Base-by-base conservation (phyloP, 1,140 invertebrate genomes). In the Leptopilina boulardi region DNA sequence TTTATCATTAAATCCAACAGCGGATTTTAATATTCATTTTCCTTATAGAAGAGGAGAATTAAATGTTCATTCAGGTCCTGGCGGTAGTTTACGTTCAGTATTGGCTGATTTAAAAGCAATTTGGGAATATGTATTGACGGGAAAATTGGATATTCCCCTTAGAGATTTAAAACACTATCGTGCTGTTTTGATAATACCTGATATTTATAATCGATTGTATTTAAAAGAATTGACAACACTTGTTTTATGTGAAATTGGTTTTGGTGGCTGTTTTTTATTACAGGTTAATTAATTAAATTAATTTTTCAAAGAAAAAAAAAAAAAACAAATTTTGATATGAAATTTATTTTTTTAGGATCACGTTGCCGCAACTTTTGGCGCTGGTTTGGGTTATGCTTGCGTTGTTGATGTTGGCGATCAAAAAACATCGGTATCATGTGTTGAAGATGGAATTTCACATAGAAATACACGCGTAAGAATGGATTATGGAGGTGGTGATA, bases 331-430 rank as follows among this genome's bases (percentile, higher is more conserved):
- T n/a, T n/a, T 74, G 66, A 80, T 79, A 18, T 78, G 76, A 13
- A 75, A 70, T 51, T 73, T 13, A 77, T 1, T 81, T 80, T 84
- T 77, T 86, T 10, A 97, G 94, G 96, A 97, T 90, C 96, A 97
- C 85, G 97, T 98, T 1, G 97, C 97, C 47, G 97, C 97, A 2
- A 98, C 97, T 18, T 99, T 98, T 92, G 98, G 98, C 18, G 96
- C 97, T 51, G 98, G 98, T 19, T 92, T 99, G 15, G 95, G 96
- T 26, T 96, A 95, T 88, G 97, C 97, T 9, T 99, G 98, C 92
- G 97, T 99, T 15, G 95, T 99, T 8, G 98, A 99, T 89, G 95
- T 99, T 66, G 98, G 98, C 0, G 97, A 98, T 88, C 96, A 98
- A 89, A 99, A 99, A 92, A 98, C 97, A 1, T 97, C 97, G 0